Percentiles rank a stretch among this genome's conserved stretches.
phyloP scores from a whole-genome alignment of 2,113 vertebrate genomes.

The Perccottus glenii region DNA sequence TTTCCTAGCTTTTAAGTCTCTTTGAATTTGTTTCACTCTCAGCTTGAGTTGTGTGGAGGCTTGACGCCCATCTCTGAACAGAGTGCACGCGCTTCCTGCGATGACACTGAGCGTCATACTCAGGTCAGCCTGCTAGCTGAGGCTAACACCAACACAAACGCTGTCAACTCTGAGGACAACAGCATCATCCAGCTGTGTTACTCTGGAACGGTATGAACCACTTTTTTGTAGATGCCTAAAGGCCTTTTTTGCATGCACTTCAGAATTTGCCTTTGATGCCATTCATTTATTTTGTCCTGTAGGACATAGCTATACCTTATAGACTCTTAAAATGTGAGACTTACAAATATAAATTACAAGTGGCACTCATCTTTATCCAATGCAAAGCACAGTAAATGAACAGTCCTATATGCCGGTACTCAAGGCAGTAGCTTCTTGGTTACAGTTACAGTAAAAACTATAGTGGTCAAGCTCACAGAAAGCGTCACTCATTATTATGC shows the following conservation, averaged over 20 bases:
- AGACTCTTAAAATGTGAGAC: no score
- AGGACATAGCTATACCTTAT: neutral
- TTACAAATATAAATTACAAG: no score
- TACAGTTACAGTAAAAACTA: slow-evolving; percentile 19
- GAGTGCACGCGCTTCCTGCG: slow-evolving; percentile 52
- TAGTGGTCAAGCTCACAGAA: slow-evolving; percentile 16
- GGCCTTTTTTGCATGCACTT: neutral
- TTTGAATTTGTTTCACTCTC: slow-evolving; percentile 17
- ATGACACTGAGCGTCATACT: slow-evolving; percentile 65
- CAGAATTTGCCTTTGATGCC: neutral
- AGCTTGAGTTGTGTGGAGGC: slow-evolving; percentile 73
- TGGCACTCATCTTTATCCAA: no score
- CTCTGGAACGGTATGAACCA: slow-evolving; percentile 54
- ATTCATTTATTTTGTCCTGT: neutral
- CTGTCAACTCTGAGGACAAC: slow-evolving; percentile 46
- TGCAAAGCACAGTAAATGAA: neutral
- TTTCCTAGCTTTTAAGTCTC: neutral
- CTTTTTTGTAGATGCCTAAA: neutral
- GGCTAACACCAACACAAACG: slow-evolving; percentile 29
- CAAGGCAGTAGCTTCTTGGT: slow-evolving; percentile 10
- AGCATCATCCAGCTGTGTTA: slow-evolving; percentile 33
- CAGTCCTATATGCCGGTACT: neutral
- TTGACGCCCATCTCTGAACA: slow-evolving; percentile 71
- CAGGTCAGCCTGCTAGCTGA: slow-evolving; percentile 66
- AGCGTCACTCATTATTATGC: slow-evolving; percentile 43